A percentile compares a stretch with the other conserved stretches of the same genome.
Evolutionary conservation across 2,888 invertebrate genomes (phyloP).

Genomic region (Agrilus mali): DNA sequence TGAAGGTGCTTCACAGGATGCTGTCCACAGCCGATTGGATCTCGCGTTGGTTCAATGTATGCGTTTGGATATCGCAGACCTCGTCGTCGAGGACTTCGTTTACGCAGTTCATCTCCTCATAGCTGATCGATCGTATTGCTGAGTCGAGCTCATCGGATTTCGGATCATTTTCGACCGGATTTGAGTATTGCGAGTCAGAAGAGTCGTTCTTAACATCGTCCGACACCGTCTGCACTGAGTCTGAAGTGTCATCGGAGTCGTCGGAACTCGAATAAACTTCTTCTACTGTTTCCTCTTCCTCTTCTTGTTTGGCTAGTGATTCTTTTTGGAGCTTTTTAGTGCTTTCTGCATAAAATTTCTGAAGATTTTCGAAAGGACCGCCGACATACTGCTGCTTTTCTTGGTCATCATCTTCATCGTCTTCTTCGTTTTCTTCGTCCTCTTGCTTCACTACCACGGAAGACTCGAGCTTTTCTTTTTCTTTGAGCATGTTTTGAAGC

Average conservation of each 20-base stretch:
- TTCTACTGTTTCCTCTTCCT: conserved; percentile 1
- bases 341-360: neutral
- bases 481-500: conserved; percentile 15
- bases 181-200: conserved; percentile 4
- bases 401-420: neutral
- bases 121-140: conserved; percentile 30
- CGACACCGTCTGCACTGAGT: conserved; percentile 12
- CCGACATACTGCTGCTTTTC: neutral
- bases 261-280: conserved; percentile 8
- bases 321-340: neutral
- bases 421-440: neutral
- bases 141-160: conserved; percentile 29
- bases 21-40: conserved; percentile 34
- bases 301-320: neutral
- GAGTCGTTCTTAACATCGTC: conserved; percentile 9
- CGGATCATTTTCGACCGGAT: neutral
- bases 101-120: conserved; percentile 18
- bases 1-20: conserved; percentile 23
- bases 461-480: conserved; percentile 6
- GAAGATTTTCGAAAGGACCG: neutral
- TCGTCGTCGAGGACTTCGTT: conserved; percentile 16
- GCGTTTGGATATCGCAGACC: conserved; percentile 22
- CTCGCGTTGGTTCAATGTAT: conserved; percentile 28
- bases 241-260: conserved; percentile 10
- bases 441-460: neutral